Conservation (phyloP, 2,888 invertebrate species). For the Macrophya annulata region DNA sequence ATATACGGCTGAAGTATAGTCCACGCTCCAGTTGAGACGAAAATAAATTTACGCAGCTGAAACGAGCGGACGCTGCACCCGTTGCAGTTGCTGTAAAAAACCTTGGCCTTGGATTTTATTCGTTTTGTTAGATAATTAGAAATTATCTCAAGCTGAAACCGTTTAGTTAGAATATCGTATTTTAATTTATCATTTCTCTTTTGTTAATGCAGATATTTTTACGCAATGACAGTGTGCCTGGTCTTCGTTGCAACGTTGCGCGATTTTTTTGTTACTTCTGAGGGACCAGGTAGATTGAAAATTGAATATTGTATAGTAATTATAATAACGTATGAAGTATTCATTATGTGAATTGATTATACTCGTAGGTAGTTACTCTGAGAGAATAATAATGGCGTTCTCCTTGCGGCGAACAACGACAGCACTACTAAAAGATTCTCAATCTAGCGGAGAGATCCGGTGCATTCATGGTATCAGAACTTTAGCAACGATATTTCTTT, state of each 20-base stretch:
- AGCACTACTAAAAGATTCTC: constrained; percentile 82
- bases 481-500: constrained; percentile 84
- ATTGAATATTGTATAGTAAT: neutral
- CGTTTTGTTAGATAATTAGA: neutral
- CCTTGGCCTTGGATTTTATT: constrained; percentile 55
- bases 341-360: constrained; percentile 50
- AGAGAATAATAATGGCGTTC: constrained; percentile 82
- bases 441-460: constrained; percentile 81
- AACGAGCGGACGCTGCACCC: constrained; percentile 46
- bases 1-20: constrained; percentile 13
- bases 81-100: constrained; percentile 20
- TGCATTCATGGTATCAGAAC: constrained; percentile 88
- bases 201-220: constrained; percentile 72
- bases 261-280: constrained; percentile 70
- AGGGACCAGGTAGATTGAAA: constrained; percentile 71
- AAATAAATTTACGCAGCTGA: constrained; percentile 51
- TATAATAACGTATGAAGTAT: neutral
- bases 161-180: neutral
- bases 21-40: constrained; percentile 49
- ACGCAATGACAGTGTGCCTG: constrained; percentile 74
- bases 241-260: constrained; percentile 73
- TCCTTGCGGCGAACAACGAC: constrained; percentile 85
- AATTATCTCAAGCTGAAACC: neutral
- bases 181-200: neutral
- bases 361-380: constrained; percentile 74